Conservation (phyloP, 1,140 invertebrate species). For the Camponotus floridanus region DNA sequence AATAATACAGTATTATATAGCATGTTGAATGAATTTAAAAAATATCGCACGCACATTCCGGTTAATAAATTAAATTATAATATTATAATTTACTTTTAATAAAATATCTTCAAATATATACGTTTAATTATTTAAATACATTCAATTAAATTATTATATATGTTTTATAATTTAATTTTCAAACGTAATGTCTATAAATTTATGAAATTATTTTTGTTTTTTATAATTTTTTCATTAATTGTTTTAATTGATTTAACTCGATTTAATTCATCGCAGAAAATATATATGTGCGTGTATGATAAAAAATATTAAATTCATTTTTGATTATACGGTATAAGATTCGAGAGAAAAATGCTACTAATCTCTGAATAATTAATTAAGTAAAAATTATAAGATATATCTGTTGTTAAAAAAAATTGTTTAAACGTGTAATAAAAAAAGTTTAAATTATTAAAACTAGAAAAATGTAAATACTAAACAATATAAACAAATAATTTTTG, state of each 20-base stretch:
- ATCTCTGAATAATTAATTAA: too few relatives aligned
- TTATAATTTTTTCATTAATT: not conserved
- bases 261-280: not conserved
- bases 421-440: too few relatives aligned
- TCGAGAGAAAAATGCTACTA: too few relatives aligned
- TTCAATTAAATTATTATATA: not conserved
- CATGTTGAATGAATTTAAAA: not conserved
- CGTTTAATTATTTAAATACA: not conserved
- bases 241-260: not conserved
- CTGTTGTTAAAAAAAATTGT: too few relatives aligned
- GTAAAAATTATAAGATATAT: too few relatives aligned
- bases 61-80: not conserved
- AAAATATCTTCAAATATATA: not conserved
- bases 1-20: not conserved
- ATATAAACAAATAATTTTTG: too few relatives aligned
- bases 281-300: too few relatives aligned
- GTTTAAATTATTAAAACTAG: too few relatives aligned
- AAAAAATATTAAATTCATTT: too few relatives aligned
- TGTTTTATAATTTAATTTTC: not conserved
- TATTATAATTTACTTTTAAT: not conserved
- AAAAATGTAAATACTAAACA: too few relatives aligned
- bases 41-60: not conserved
- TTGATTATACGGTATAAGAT: too few relatives aligned
- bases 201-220: not conserved
- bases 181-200: not conserved